Evolutionary conservation across 2,797 vertebrate genomes (phyloP).

Genomic region (Chaunax sp.): DNA sequence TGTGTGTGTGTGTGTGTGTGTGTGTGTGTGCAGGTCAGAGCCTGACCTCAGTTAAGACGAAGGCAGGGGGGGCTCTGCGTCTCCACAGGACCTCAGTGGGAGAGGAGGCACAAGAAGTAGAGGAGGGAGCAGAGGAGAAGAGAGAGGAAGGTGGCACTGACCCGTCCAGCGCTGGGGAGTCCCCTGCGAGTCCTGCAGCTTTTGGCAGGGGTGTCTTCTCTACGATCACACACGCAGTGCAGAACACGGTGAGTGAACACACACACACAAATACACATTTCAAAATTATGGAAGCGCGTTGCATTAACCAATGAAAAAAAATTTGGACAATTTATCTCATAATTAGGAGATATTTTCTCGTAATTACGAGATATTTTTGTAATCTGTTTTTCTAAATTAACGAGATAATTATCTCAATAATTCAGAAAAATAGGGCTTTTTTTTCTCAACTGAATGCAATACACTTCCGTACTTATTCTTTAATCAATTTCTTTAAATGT

Average conservation of each 20-base stretch:
- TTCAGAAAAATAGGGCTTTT: no score
- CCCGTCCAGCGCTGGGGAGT: conserved; percentile 39
- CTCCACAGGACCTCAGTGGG: conserved; percentile 75
- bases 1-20: conserved; percentile 9
- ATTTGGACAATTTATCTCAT: no score
- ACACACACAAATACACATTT: background rate
- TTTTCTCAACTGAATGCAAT: no score
- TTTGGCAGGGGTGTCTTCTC: conserved; percentile 89
- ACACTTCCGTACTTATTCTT: no score
- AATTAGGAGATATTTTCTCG: no score
- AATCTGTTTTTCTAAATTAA: no score
- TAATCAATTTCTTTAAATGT: background rate
- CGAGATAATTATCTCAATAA: no score
- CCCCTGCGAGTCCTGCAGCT: conserved; percentile 69
- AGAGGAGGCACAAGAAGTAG: conserved; percentile 64
- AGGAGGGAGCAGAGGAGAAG: conserved; percentile 48
- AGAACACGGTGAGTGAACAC: conserved; percentile 90
- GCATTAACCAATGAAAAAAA: no score
- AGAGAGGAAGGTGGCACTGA: conserved; percentile 36
- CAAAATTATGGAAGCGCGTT: no score
- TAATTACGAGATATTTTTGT: no score
- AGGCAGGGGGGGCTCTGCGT: conserved; percentile 76
- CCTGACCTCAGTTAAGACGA: conserved; percentile 92
- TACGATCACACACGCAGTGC: conserved; percentile 90
- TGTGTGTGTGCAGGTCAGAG: conserved; percentile 86